Percentiles rank a stretch among this genome's conserved stretches.
These are phyloP conservation scores for Oxystoma pomonae DNA, from an alignment of 2,888 invertebrate genomes.

Conservation along the genomic window DNA sequence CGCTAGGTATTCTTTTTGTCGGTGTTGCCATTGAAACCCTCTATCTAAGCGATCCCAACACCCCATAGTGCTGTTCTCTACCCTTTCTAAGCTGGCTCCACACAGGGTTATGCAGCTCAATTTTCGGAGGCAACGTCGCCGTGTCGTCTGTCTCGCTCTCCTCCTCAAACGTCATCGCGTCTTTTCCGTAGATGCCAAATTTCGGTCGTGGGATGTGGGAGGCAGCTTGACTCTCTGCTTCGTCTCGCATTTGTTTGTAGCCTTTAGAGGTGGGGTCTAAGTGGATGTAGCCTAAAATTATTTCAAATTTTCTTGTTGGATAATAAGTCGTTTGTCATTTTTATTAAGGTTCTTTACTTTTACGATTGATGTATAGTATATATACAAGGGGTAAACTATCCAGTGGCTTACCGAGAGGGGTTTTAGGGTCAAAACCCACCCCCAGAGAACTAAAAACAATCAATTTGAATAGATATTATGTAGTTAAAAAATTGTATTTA, in stretches of 20 bases:
- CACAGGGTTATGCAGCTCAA: conserved; percentile 44
- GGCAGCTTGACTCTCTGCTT: conserved; percentile 14
- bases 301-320: no score
- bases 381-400: no score
- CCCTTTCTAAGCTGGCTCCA: conserved; percentile 47
- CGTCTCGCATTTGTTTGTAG: conserved; percentile 35
- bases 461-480: no score
- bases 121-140: conserved; percentile 32
- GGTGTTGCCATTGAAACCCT: neutral
- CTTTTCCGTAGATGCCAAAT: conserved; percentile 43
- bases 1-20: no score
- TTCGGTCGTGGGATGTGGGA: conserved; percentile 28
- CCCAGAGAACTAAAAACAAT: no score
- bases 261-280: conserved; percentile 25
- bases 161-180: conserved; percentile 29
- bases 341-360: no score
- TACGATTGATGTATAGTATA: no score
- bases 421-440: no score
- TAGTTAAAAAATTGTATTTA: no score
- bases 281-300: conserved; percentile 20
- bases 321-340: no score
- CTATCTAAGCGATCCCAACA: neutral
- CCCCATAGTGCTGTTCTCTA: conserved; percentile 27
- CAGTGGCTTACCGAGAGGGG: no score
- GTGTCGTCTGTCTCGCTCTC: conserved; percentile 37